Evolutionary conservation across 1,140 invertebrate genomes (phyloP).

Genomic region (Pteromalus puparum): DNA sequence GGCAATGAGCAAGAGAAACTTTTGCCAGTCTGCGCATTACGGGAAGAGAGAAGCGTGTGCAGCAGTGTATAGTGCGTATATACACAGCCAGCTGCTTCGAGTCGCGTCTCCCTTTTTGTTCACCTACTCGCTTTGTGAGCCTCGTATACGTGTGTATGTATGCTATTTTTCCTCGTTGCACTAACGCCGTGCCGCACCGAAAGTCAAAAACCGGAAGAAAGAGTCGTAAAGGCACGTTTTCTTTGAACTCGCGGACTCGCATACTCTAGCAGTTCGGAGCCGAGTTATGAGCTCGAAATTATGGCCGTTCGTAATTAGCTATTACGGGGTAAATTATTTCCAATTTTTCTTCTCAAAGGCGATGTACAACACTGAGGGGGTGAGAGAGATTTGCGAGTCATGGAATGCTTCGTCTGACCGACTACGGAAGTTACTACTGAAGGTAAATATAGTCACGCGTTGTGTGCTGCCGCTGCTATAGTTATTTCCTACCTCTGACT

Average conservation of each 20-base stretch:
- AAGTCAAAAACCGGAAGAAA: not conserved
- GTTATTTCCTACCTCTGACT: not conserved
- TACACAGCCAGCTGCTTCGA: not conserved
- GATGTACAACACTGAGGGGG: not conserved
- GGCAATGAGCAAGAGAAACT: constrained; percentile 16
- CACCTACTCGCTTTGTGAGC: not conserved
- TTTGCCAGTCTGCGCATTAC: not conserved
- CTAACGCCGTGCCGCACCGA: no score
- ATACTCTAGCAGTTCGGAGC: no score
- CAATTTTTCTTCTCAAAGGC: no score
- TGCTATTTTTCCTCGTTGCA: not conserved
- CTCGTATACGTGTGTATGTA: not conserved
- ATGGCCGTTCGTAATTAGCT: not conserved
- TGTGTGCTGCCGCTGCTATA: not conserved
- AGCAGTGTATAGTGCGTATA: no score
- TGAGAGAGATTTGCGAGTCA: not conserved
- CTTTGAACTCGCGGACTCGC: not conserved
- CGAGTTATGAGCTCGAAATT: not conserved
- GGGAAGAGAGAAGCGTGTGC: no score
- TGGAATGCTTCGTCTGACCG: no score
- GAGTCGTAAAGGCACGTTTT: not conserved
- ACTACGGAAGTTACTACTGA: not conserved
- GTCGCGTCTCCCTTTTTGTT: not conserved
- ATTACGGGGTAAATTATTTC: not conserved
- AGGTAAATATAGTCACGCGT: not conserved